phyloP scores from a whole-genome alignment of 2,113 vertebrate genomes.

The Bubo blakistoni region DNA sequence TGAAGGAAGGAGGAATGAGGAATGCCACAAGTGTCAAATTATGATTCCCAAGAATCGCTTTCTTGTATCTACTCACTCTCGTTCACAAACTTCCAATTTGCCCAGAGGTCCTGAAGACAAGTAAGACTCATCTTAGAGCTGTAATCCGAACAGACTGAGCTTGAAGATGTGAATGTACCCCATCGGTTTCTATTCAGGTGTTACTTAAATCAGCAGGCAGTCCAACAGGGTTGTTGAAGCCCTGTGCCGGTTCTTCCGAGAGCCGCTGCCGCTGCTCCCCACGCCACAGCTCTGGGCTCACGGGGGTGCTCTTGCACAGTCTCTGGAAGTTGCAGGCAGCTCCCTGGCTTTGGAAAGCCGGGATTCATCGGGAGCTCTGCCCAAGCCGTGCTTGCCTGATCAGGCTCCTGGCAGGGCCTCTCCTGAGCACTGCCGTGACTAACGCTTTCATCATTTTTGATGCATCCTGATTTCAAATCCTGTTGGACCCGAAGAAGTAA shows the following conservation, averaged over 20 bases:
- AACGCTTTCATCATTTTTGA: neutral
- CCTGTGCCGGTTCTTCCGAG: too few species aligned
- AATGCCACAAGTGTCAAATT: neutral
- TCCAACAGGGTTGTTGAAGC: accelerated
- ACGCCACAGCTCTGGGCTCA: neutral
- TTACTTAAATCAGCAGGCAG: neutral
- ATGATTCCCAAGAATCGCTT: neutral
- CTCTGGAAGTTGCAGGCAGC: neutral
- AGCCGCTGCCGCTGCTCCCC: neutral
- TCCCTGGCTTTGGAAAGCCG: neutral
- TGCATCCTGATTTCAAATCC: neutral
- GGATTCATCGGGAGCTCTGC: accelerated
- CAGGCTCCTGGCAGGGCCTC: neutral
- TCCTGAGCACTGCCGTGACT: neutral
- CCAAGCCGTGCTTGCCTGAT: neutral
- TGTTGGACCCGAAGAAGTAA: neutral
- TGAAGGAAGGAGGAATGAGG: neutral
- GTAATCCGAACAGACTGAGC: neutral
- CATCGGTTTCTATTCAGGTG: accelerated
- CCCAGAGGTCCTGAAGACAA: neutral
- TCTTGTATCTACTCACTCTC: neutral
- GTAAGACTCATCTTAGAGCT: neutral
- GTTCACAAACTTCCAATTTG: neutral
- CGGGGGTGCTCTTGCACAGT: slow-evolving; percentile 53
- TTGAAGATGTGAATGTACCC: neutral